Percentiles rank a stretch among this genome's conserved stretches.
Conservation (phyloP, 2,888 invertebrate genomes). For the Archips xylosteana region DNA sequence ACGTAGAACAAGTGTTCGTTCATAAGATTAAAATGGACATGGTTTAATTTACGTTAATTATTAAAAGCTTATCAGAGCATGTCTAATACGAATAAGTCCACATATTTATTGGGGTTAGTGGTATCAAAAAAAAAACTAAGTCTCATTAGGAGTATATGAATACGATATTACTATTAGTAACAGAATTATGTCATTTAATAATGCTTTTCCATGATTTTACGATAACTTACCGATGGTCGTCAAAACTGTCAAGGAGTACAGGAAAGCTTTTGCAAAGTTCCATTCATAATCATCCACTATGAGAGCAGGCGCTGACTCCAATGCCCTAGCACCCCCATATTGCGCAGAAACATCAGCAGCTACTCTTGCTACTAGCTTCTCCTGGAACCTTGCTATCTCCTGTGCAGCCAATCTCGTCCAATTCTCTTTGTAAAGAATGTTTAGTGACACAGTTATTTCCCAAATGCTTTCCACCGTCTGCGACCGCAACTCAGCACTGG, state of each 20-base stretch:
- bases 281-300: slow-evolving; percentile 89
- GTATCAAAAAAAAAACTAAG: too few species aligned
- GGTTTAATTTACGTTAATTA: too few species aligned
- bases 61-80: too few species aligned
- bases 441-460: slow-evolving; percentile 94
- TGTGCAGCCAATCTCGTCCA: slow-evolving; percentile 94
- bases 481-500: slow-evolving; percentile 76
- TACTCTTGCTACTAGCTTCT: slow-evolving; percentile 91
- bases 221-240: slow-evolving; percentile 93
- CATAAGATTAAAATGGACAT: too few species aligned
- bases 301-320: slow-evolving; percentile 76
- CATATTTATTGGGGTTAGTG: too few species aligned
- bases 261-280: slow-evolving; percentile 96
- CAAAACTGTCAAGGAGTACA: slow-evolving; percentile 97
- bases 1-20: neutral
- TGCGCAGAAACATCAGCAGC: slow-evolving; percentile 90
- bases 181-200: neutral
- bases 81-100: too few species aligned
- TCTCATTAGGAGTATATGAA: too few species aligned
- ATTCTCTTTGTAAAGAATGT: slow-evolving; percentile 95
- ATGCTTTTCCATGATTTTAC: neutral
- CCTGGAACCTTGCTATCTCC: slow-evolving; percentile 90
- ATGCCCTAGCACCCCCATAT: slow-evolving; percentile 74
- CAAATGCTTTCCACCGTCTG: slow-evolving; percentile 95
- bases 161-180: too few species aligned